Percentiles rank a stretch among this genome's conserved stretches.
These are phyloP conservation scores for Menidia beryllina DNA, from an alignment of 2,113 vertebrate species.

Conservation along the genomic window DNA sequence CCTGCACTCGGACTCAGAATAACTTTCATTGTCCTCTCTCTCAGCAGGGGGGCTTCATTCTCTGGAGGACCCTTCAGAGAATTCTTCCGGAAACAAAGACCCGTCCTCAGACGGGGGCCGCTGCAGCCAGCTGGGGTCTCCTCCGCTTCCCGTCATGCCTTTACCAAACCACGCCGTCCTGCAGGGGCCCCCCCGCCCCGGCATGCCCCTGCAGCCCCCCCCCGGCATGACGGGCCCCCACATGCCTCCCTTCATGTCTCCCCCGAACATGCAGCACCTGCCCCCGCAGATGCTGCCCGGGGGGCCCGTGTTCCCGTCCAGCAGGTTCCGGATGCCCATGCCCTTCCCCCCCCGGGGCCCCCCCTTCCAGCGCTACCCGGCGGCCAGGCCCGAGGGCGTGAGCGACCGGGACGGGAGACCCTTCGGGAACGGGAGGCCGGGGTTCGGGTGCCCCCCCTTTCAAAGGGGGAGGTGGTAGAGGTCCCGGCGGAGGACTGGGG, in stretches of 20 bases:
- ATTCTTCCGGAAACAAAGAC: constrained; percentile 81
- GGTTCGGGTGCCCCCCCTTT: constrained; percentile 83
- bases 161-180: constrained; percentile 84
- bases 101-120: constrained; percentile 77
- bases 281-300: constrained; percentile 89
- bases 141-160: constrained; percentile 78
- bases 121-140: constrained; percentile 81
- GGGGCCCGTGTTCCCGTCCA: constrained; percentile 83
- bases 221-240: constrained; percentile 86
- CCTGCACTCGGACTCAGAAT: not conserved
- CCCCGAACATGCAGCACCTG: constrained; percentile 76
- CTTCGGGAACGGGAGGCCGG: constrained; percentile 86
- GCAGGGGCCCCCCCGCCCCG: constrained; percentile 83
- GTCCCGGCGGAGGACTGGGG: constrained; percentile 74
- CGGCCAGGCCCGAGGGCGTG: constrained; percentile 77
- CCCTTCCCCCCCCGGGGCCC: constrained; percentile 86
- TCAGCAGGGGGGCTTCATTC: constrained; percentile 76
- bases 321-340: constrained; percentile 88
- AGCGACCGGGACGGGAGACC: constrained; percentile 84
- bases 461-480: constrained; percentile 67
- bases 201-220: constrained; percentile 86
- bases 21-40: constrained; percentile 7
- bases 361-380: constrained; percentile 81
- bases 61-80: constrained; percentile 81
- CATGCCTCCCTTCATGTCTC: constrained; percentile 82